Evolutionary conservation across 1,140 invertebrate genomes (phyloP), one percentile per base, ranked within the genome.

Genomic region (Temnothorax curvispinosus): DNA sequence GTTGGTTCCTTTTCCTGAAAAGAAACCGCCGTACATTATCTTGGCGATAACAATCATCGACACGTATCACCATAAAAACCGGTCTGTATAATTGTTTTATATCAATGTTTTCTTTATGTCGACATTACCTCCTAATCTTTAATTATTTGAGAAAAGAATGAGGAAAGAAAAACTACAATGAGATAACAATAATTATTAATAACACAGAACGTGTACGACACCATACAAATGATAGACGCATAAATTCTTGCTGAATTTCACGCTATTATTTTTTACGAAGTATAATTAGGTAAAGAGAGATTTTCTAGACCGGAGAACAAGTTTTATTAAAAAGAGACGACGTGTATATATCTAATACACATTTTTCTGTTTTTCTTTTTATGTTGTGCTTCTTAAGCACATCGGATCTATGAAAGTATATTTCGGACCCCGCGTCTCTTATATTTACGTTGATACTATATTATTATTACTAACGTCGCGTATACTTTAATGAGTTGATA

Each of bases 401-500:
- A 50, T 50, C 13, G 18, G 1, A 27, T 69, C 0, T 44, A 27
- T 1, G n/a, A 58, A 75, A 44, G 2, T 72, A 54, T 35, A 27
- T 18, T 71, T 18, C 1, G 15, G 0, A 3, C 0, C 13, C 8
- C 8, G 18, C 9, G 15, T 54, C 13, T 54, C 11, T 52, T 50
- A 78, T 18, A 78, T 78, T 80, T 80, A 32, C 15, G 21, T 64
- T 64, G 13, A 3, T 64, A 21, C 41, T 67, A 11, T 27, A 27
- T 41, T 50, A 11, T 27, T 47, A 27, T 27, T 47, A 50, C 15
- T 69, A 47, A 27, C 27, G 27, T 69, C 21, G 6, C 7, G 13
- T 69, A 69, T 69, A 27, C 41, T 69, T 69, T 35, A 65, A 78
- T 11, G 7, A 64, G 9, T 4, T 38, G 52, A 87, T 85, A 87